A percentile compares a stretch with the other conserved stretches of the same genome.
phyloP scores from a whole-genome alignment of 1,140 invertebrate genomes.

The Micrasema minimum region DNA sequence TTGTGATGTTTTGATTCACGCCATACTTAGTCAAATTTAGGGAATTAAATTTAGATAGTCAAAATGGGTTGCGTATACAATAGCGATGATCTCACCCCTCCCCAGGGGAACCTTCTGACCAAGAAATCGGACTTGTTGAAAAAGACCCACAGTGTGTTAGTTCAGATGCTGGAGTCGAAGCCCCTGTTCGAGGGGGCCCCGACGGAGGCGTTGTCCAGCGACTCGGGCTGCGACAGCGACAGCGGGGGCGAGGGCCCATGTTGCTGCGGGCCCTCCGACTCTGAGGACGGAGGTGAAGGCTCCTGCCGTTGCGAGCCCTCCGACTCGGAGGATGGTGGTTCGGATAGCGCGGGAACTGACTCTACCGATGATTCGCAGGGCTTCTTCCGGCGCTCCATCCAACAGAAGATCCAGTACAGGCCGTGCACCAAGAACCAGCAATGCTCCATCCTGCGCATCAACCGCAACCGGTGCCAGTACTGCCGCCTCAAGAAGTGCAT shows the following conservation, averaged over 20 bases:
- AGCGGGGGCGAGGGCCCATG: slow-evolving; percentile 59
- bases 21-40: slow-evolving; percentile 42
- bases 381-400: slow-evolving; percentile 90
- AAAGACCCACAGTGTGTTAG: slow-evolving; percentile 63
- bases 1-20: slow-evolving; percentile 44
- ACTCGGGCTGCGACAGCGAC: slow-evolving; percentile 74
- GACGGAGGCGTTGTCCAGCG: slow-evolving; percentile 55
- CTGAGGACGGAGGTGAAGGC: slow-evolving; percentile 60
- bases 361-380: slow-evolving; percentile 79
- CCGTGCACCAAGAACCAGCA: slow-evolving; percentile 98
- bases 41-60: slow-evolving; percentile 31
- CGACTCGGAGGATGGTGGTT: slow-evolving; percentile 65
- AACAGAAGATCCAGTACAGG: slow-evolving; percentile 98
- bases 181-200: slow-evolving; percentile 56
- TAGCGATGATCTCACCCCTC: slow-evolving; percentile 55
- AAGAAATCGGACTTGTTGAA: slow-evolving; percentile 50
- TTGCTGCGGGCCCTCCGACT: slow-evolving; percentile 68
- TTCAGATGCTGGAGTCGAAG: slow-evolving; percentile 68
- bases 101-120: slow-evolving; percentile 56
- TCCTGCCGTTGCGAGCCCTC: slow-evolving; percentile 63
- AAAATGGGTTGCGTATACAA: slow-evolving; percentile 63
- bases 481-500: slow-evolving; percentile 98
- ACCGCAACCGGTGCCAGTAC: slow-evolving; percentile 97
- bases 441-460: slow-evolving; percentile 95
- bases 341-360: slow-evolving; percentile 60